A percentile compares a stretch with the other conserved stretches of the same genome.
Evolutionary conservation across 2,113 vertebrate species (phyloP).

Genomic region (Psittacara wagleri): DNA sequence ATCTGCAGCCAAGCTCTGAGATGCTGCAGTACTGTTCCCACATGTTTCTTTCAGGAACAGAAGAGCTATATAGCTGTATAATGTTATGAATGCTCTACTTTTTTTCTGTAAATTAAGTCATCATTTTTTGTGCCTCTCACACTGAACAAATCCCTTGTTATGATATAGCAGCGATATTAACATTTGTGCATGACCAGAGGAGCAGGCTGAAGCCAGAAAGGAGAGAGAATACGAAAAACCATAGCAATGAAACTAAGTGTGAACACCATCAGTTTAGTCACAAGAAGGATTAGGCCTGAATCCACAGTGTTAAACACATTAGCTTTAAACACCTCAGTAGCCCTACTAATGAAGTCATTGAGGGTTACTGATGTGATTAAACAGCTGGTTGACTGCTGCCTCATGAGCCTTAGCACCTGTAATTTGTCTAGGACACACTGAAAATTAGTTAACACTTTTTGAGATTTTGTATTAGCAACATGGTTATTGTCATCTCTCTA

Average conservation of each 20-base stretch:
- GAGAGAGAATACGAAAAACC: neutral
- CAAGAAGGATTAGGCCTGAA: neutral
- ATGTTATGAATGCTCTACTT: neutral
- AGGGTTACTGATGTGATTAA: neutral
- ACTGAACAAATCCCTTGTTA: neutral
- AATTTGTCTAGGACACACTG: neutral
- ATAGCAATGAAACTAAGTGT: neutral
- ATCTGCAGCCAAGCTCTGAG: neutral
- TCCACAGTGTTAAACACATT: neutral
- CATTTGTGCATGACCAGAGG: neutral
- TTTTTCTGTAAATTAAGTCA: neutral
- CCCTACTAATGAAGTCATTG: neutral
- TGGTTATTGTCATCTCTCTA: neutral
- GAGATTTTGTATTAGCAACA: neutral
- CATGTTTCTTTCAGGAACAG: neutral
- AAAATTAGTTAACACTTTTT: neutral
- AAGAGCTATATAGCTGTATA: neutral
- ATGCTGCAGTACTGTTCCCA: neutral
- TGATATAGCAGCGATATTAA: neutral
- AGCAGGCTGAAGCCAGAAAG: neutral
- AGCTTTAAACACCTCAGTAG: neutral
- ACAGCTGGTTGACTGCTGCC: neutral
- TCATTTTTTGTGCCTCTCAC: neutral
- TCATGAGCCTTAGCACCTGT: neutral
- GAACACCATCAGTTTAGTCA: neutral